These are phyloP conservation scores for Cyanistes caeruleus DNA, from an alignment of 2,113 vertebrate genomes.

Conservation along the genomic window DNA sequence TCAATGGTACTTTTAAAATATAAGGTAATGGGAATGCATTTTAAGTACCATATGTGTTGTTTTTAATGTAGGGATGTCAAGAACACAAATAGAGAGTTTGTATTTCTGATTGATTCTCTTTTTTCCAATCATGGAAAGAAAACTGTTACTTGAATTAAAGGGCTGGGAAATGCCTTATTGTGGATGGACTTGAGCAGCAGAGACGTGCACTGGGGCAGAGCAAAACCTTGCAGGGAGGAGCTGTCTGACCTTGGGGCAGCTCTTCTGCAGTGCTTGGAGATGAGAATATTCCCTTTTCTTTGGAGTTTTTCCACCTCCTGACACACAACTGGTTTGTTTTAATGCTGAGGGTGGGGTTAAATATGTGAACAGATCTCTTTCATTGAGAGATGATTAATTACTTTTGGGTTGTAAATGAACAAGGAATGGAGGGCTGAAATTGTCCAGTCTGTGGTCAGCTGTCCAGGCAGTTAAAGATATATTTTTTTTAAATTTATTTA, in stretches of 20 bases:
- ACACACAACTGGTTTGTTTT: neutral
- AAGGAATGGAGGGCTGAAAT: neutral
- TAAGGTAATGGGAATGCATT: slow-evolving; percentile 81
- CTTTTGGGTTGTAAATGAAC: neutral
- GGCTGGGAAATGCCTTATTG: neutral
- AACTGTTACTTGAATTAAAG: neutral
- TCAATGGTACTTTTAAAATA: slow-evolving; percentile 81
- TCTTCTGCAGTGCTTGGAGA: neutral
- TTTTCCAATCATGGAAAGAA: neutral
- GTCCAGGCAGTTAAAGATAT: neutral
- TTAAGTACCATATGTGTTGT: slow-evolving; percentile 73
- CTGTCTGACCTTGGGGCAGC: neutral
- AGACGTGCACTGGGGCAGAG: neutral
- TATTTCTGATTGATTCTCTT: slow-evolving; percentile 44
- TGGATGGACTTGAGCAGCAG: neutral
- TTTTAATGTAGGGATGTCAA: slow-evolving; percentile 77
- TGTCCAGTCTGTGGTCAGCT: neutral
- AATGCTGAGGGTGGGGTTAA: neutral
- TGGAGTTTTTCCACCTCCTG: neutral
- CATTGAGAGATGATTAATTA: neutral
- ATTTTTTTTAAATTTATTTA: neutral
- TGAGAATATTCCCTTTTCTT: neutral
- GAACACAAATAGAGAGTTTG: slow-evolving; percentile 68
- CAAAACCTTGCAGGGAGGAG: neutral
- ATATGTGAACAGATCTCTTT: neutral